A percentile compares a stretch with the other conserved stretches of the same genome.
phyloP scores from a whole-genome alignment of 2,797 vertebrate species.

The Numenius phaeopus region DNA sequence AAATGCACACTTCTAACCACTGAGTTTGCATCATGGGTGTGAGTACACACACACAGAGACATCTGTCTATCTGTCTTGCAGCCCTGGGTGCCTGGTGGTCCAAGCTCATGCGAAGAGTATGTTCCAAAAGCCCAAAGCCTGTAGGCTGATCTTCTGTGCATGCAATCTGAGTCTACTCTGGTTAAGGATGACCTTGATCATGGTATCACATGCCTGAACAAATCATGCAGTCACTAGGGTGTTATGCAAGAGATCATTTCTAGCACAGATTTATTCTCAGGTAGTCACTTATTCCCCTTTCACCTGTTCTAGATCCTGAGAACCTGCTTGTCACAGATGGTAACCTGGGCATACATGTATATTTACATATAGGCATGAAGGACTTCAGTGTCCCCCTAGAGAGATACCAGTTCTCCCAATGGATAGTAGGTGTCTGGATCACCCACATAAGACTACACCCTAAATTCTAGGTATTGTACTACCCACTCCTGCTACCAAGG shows the following conservation, averaged over 20 bases:
- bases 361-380: not conserved
- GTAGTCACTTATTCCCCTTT: not conserved
- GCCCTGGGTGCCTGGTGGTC: not conserved
- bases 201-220: not conserved
- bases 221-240: not conserved
- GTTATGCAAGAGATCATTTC: not conserved
- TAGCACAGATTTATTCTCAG: not conserved
- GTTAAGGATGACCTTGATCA: not conserved
- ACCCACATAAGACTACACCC: not conserved
- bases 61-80: not conserved
- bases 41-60: not conserved
- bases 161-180: not conserved
- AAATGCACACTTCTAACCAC: not conserved
- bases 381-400: not conserved
- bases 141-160: not conserved
- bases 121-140: not conserved
- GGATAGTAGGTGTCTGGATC: not conserved
- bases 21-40: not conserved
- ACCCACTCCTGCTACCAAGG: not conserved
- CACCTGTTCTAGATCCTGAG: not conserved
- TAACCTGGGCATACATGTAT: not conserved
- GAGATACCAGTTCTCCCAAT: not conserved
- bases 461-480: not conserved
- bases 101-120: not conserved
- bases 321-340: not conserved